A percentile compares a stretch with the other conserved stretches of the same genome.
These are phyloP conservation scores for Mythimna pallens DNA, from an alignment of 2,888 invertebrate genomes.

Conservation along the genomic window DNA sequence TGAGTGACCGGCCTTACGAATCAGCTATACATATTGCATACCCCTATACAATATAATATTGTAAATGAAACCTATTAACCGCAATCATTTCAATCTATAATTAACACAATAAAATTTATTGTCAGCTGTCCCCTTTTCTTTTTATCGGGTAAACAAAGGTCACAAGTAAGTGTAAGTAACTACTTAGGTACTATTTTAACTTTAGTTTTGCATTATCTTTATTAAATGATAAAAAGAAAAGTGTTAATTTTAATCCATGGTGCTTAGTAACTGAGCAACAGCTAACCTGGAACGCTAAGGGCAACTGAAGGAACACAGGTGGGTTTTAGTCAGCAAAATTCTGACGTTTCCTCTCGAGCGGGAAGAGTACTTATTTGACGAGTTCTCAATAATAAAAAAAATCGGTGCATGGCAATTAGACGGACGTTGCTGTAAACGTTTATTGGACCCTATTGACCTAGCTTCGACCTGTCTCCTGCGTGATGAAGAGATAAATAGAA, in stretches of 20 bases:
- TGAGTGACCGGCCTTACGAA: too few relatives aligned
- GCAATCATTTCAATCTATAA: conserved; percentile 39
- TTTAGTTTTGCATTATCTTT: conserved; percentile 8
- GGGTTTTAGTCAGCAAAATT: too few relatives aligned
- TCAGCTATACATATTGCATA: too few relatives aligned
- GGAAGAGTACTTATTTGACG: too few relatives aligned
- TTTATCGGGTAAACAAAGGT: conserved; percentile 31
- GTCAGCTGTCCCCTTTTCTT: conserved; percentile 23
- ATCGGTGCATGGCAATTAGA: too few relatives aligned
- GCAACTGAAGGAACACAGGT: too few relatives aligned
- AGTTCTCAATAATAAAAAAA: too few relatives aligned
- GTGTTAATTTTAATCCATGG: not conserved
- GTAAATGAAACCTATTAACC: conserved; percentile 16
- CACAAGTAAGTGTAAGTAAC: conserved; percentile 8
- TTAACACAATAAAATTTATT: conserved; percentile 23
- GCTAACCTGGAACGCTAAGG: too few relatives aligned
- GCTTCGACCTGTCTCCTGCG: not conserved
- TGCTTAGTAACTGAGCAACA: not conserved
- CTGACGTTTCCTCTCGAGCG: too few relatives aligned
- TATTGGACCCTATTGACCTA: not conserved
- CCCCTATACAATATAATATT: too few relatives aligned
- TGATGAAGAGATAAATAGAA: not conserved
- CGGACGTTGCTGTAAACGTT: not conserved
- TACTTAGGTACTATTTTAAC: conserved; percentile 9
- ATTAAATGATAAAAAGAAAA: too few relatives aligned